Evolutionary conservation across 2,113 vertebrate genomes (phyloP).

Genomic region (Varanus komodoensis): DNA sequence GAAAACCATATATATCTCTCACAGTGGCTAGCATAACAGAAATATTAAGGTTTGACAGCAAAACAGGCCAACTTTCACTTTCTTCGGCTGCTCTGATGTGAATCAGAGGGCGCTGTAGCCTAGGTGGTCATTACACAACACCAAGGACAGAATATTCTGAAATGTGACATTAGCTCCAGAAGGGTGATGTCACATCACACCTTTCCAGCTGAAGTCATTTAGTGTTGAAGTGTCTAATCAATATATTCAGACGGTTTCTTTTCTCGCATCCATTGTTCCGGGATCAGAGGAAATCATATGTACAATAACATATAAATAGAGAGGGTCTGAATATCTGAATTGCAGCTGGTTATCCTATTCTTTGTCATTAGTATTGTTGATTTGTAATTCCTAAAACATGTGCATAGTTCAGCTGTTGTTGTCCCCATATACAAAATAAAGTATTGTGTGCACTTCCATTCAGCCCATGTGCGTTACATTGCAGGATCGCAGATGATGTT

Average conservation of each 20-base stretch:
- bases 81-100: background rate
- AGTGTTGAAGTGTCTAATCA: background rate
- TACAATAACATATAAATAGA: background rate
- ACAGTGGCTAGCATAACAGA: background rate
- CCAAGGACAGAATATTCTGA: background rate
- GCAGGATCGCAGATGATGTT: background rate
- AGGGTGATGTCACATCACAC: background rate
- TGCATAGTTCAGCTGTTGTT: background rate
- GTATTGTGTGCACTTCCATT: no score
- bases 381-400: background rate
- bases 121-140: background rate
- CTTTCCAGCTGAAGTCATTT: background rate
- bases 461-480: background rate
- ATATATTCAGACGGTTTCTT: background rate
- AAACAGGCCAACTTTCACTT: background rate
- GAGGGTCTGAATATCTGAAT: background rate
- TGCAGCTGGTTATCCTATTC: background rate
- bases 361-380: background rate
- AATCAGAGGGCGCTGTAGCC: background rate
- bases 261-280: background rate
- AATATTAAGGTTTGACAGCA: background rate
- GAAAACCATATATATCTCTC: background rate
- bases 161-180: background rate
- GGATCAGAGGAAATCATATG: background rate
- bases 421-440: background rate